These are phyloP conservation scores for Hydraecia micacea DNA, from an alignment of 2,888 invertebrate genomes.

Conservation along the genomic window DNA sequence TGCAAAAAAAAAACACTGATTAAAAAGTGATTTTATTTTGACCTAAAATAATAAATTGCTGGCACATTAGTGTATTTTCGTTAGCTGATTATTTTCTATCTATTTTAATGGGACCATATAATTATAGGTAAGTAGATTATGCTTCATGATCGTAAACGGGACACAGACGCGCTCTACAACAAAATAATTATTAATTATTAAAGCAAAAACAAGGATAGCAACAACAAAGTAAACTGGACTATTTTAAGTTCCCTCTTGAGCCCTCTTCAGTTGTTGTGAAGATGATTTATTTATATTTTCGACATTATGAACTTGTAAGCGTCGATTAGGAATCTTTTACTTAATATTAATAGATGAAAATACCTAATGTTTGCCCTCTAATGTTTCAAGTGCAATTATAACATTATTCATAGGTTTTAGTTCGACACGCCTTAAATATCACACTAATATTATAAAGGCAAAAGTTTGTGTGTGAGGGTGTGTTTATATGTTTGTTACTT, in stretches of 20 bases:
- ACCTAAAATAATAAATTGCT: too few species aligned
- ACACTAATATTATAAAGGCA: too few species aligned
- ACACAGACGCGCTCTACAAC: background rate
- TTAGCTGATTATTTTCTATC: too few species aligned
- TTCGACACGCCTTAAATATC: too few species aligned
- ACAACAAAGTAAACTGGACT: slow-evolving; percentile 31
- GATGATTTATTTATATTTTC: background rate
- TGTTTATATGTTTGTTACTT: too few species aligned
- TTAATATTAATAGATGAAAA: background rate
- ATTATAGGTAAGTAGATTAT: background rate
- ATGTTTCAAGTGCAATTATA: slow-evolving; percentile 15
- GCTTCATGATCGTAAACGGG: background rate
- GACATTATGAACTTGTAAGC: background rate
- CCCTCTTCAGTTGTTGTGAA: slow-evolving; percentile 24
- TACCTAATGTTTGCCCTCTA: background rate
- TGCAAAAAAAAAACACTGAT: too few species aligned
- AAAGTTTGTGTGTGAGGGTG: too few species aligned
- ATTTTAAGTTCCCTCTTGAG: too few species aligned
- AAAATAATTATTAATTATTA: background rate
- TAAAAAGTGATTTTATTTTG: too few species aligned
- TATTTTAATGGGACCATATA: too few species aligned
- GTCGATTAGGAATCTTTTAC: background rate
- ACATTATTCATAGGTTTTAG: slow-evolving; percentile 3
- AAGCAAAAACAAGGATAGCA: slow-evolving; percentile 1
- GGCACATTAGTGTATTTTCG: too few species aligned